phyloP scores from a whole-genome alignment of 2,113 vertebrate species.

The Patagioenas fasciata region DNA sequence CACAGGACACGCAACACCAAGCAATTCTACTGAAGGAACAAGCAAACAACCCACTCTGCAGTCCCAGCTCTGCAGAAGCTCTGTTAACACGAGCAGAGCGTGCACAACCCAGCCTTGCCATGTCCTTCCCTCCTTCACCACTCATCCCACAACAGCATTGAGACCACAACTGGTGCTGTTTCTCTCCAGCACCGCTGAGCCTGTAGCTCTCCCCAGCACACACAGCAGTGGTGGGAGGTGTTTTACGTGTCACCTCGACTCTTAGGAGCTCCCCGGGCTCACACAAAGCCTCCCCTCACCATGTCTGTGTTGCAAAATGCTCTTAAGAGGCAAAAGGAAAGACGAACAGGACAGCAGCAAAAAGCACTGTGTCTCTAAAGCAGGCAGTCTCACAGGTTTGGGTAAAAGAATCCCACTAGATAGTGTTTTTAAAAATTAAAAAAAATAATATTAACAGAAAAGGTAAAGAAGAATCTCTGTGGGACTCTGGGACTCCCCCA shows the following conservation, averaged over 20 bases:
- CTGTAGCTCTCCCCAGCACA: not conserved
- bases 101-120: not conserved
- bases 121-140: not conserved
- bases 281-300: not conserved
- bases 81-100: fast-evolving
- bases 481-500: not conserved
- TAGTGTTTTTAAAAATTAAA: not conserved
- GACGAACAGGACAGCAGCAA: not conserved
- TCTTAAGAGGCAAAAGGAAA: not conserved
- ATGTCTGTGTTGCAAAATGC: not conserved
- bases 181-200: not conserved
- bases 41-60: not conserved
- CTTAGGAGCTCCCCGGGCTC: constrained; percentile 28
- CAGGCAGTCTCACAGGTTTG: not conserved
- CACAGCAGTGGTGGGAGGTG: fast-evolving
- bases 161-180: not conserved
- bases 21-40: not conserved
- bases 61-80: not conserved
- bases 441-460: not conserved
- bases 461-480: not conserved
- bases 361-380: not conserved
- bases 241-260: not conserved
- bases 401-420: not conserved
- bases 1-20: not conserved
- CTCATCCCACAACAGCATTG: not conserved